Evolutionary conservation across 2,113 vertebrate species (phyloP).

Genomic region (Gymnogyps californianus): DNA sequence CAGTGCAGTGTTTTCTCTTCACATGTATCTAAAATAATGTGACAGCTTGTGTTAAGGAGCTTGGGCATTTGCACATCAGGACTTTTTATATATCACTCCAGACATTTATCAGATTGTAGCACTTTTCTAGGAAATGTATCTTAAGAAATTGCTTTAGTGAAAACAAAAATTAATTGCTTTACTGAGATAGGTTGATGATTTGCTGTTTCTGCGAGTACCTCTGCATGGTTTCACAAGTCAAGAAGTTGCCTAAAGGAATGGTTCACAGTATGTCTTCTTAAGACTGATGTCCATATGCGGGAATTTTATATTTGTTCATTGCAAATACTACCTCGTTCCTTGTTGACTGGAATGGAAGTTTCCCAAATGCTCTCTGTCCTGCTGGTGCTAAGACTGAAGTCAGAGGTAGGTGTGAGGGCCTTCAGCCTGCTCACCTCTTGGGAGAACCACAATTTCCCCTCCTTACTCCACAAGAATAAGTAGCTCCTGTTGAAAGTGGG

Average conservation of each 20-base stretch:
- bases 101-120: not conserved
- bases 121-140: not conserved
- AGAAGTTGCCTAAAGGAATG: not conserved
- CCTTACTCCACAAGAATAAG: not conserved
- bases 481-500: not conserved
- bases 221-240: not conserved
- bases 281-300: not conserved
- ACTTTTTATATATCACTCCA: not conserved
- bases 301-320: not conserved
- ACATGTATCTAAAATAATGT: not conserved
- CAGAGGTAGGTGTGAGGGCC: not conserved
- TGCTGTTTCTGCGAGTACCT: not conserved
- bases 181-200: not conserved
- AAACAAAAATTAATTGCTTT: not conserved
- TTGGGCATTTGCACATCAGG: not conserved
- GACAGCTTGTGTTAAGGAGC: not conserved
- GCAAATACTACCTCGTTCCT: not conserved
- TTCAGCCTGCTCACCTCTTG: not conserved
- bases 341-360: not conserved
- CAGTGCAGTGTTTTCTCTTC: not conserved
- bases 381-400: not conserved
- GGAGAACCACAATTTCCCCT: not conserved
- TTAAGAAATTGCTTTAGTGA: not conserved
- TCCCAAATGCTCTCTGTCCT: not conserved
- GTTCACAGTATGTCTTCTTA: not conserved